Evolutionary conservation across 2,113 vertebrate genomes (phyloP).

Genomic region (Pitta sordida): DNA sequence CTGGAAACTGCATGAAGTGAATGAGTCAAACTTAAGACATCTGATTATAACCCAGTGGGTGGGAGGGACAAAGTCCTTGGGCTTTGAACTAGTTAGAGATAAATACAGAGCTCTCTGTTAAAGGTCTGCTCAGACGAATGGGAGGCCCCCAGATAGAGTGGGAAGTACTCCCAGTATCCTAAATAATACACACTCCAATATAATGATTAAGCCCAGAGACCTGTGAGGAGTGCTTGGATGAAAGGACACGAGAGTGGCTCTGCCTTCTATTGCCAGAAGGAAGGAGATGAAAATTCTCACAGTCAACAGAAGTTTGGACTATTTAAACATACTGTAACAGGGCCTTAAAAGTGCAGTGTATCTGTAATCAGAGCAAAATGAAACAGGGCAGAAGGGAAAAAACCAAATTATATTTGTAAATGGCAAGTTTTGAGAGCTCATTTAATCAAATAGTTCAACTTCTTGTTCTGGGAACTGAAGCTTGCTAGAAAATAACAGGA

Average conservation of each 20-base stretch:
- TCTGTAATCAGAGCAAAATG: not conserved
- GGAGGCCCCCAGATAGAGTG: not conserved
- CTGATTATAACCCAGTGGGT: not conserved
- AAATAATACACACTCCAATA: not conserved
- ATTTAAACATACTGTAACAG: not conserved
- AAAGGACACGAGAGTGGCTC: not conserved
- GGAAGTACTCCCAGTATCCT: not conserved
- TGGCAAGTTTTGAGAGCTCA: not conserved
- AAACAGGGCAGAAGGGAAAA: not conserved
- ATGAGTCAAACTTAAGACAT: conserved; percentile 22
- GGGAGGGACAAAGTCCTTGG: conserved; percentile 37
- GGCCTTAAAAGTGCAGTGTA: not conserved
- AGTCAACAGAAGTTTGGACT: not conserved
- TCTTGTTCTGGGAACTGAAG: not conserved
- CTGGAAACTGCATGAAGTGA: not conserved
- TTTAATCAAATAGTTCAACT: not conserved
- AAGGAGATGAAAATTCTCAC: not conserved
- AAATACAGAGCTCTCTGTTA: conserved; percentile 12
- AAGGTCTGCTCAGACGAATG: not conserved
- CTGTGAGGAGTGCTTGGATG: not conserved
- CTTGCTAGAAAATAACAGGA: not conserved
- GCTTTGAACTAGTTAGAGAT: not conserved
- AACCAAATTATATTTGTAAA: not conserved
- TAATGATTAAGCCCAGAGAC: not conserved
- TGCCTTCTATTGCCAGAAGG: not conserved